Evolutionary conservation across 2,888 invertebrate species (phyloP).

Genomic region (Notocelia uddmanniana): DNA sequence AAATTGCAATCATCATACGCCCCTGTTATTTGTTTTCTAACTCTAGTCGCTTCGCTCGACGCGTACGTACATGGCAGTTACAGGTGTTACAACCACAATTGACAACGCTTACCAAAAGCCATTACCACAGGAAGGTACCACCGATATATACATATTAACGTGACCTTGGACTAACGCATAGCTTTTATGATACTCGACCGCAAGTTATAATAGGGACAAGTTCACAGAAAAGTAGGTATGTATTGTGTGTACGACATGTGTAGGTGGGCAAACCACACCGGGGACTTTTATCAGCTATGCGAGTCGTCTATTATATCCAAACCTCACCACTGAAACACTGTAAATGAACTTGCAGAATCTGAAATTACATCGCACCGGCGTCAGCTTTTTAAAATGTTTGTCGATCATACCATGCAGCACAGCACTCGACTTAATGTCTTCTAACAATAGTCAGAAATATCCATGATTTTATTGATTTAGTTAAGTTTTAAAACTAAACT

Average conservation of each 20-base stretch:
- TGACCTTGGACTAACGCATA: background rate
- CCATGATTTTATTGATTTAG: no score
- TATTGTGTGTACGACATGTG: no score
- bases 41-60: background rate
- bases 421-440: background rate
- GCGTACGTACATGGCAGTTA: background rate
- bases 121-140: no score
- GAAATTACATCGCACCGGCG: constrained; percentile 19
- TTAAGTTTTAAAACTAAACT: background rate
- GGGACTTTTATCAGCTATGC: constrained; percentile 22
- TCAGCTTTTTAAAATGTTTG: background rate
- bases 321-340: constrained; percentile 11
- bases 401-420: background rate
- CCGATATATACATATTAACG: no score
- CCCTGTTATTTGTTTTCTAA: constrained; percentile 18
- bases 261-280: background rate
- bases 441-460: no score
- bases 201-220: background rate
- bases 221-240: background rate
- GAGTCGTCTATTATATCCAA: constrained; percentile 24
- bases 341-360: constrained; percentile 20
- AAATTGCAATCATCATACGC: no score
- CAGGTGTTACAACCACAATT: no score
- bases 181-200: background rate
- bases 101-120: no score